These are phyloP conservation scores for Porites rus DNA, from an alignment of 92 coral and sea anemone genomes.

Conservation along the genomic window DNA sequence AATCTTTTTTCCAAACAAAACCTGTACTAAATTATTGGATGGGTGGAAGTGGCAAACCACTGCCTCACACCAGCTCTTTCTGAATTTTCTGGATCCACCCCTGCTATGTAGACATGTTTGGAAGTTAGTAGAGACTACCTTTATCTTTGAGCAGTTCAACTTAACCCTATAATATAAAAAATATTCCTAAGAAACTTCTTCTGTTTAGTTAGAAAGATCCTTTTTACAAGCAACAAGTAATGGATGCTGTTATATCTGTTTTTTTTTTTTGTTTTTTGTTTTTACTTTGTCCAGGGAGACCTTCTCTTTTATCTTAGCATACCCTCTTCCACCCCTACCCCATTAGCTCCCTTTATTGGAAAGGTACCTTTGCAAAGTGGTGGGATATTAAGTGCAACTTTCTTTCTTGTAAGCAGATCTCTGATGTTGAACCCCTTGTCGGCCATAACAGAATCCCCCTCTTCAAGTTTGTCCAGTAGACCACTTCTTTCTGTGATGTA, in stretches of 20 bases:
- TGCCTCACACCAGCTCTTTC: too few relatives aligned
- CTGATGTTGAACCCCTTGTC: slow-evolving; percentile 42
- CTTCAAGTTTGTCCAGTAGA: slow-evolving; percentile 37
- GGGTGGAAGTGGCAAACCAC: too few relatives aligned
- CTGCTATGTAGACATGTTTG: too few relatives aligned
- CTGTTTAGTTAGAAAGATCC: background rate
- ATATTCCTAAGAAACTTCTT: background rate
- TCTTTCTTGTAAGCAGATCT: slow-evolving; percentile 43
- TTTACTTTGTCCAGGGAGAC: background rate
- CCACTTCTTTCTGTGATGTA: slow-evolving; percentile 46
- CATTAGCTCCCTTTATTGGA: background rate
- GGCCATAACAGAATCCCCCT: slow-evolving; percentile 54
- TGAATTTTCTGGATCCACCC: too few relatives aligned
- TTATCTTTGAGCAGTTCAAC: background rate
- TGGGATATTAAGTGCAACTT: slow-evolving; percentile 40
- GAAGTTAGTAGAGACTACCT: background rate
- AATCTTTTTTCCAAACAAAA: background rate
- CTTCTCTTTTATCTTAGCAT: background rate
- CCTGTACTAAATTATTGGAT: background rate
- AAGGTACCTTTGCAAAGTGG: slow-evolving; percentile 36
- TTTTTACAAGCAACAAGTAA: background rate
- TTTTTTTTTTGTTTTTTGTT: background rate
- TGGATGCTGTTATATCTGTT: slow-evolving; percentile 1
- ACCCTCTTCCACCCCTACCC: background rate
- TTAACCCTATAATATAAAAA: background rate